These are phyloP conservation scores for Polyommatus icarus DNA, from an alignment of 2,888 invertebrate species.

Conservation along the genomic window DNA sequence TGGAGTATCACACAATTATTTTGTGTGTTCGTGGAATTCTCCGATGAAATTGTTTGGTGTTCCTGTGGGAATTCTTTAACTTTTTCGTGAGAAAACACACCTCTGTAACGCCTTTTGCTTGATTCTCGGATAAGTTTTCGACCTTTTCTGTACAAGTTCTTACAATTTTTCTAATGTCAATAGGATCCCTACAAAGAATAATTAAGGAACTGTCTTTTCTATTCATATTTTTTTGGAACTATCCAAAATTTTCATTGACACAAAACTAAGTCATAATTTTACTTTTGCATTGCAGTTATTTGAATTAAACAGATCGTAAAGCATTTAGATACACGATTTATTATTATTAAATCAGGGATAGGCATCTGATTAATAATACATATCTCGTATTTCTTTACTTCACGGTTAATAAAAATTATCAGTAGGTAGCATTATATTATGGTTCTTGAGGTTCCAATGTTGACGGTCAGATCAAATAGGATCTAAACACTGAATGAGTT, in stretches of 20 bases:
- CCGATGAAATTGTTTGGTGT: neutral
- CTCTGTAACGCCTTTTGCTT: neutral
- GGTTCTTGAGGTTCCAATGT: neutral
- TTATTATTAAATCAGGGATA: neutral
- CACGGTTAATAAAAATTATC: neutral
- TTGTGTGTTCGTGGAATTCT: neutral
- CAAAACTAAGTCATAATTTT: no score
- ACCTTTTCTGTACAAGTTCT: neutral
- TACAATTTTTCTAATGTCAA: neutral
- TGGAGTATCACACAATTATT: neutral
- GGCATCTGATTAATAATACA: neutral
- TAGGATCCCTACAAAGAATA: neutral
- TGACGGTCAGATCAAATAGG: neutral
- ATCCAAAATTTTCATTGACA: neutral
- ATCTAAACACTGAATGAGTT: neutral
- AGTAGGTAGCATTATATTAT: neutral
- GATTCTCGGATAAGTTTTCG: neutral
- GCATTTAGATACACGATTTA: no score
- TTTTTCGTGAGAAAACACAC: constrained; percentile 9
- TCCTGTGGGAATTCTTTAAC: constrained; percentile 5
- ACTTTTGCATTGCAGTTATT: no score
- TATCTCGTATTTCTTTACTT: neutral
- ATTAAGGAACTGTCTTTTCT: neutral
- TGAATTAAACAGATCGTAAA: no score
- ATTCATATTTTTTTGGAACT: neutral